A percentile compares a stretch with the other conserved stretches of the same genome.
Evolutionary conservation across 2,797 vertebrate species (phyloP).

Genomic region (Catharus ustulatus): DNA sequence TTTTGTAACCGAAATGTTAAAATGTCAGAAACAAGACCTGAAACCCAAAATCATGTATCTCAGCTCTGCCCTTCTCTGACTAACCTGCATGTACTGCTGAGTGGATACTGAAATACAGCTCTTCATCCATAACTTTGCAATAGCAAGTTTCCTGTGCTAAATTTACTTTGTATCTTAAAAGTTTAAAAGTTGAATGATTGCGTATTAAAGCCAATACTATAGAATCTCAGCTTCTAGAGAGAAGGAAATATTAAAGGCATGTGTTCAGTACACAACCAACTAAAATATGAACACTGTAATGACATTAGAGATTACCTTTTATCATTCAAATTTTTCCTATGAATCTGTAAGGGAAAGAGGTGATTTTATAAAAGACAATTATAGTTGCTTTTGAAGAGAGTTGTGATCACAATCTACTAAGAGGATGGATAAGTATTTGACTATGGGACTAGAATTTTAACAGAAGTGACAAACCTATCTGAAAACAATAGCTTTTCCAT

Average conservation of each 20-base stretch:
- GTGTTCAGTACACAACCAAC: constrained; percentile 5
- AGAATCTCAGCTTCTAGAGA: background rate
- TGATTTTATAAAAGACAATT: constrained; percentile 44
- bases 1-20: constrained; percentile 43
- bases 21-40: constrained; percentile 31
- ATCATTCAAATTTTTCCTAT: constrained; percentile 40
- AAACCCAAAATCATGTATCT: constrained; percentile 2
- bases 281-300: background rate
- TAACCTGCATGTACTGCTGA: background rate
- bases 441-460: constrained; percentile 2
- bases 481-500: constrained; percentile 24
- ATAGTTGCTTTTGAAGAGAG: constrained; percentile 20
- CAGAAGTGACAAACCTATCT: background rate
- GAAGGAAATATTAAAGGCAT: constrained; percentile 3
- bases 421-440: background rate
- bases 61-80: background rate
- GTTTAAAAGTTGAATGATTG: constrained; percentile 9
- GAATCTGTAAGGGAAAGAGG: background rate
- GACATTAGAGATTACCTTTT: constrained; percentile 46
- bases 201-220: background rate
- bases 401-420: constrained; percentile 10
- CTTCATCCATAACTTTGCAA: background rate
- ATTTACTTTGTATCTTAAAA: constrained; percentile 11
- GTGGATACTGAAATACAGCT: background rate
- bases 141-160: background rate